Base-by-base conservation (phyloP, 2,888 invertebrate genomes). In the Lasioglossum calceatum region DNA sequence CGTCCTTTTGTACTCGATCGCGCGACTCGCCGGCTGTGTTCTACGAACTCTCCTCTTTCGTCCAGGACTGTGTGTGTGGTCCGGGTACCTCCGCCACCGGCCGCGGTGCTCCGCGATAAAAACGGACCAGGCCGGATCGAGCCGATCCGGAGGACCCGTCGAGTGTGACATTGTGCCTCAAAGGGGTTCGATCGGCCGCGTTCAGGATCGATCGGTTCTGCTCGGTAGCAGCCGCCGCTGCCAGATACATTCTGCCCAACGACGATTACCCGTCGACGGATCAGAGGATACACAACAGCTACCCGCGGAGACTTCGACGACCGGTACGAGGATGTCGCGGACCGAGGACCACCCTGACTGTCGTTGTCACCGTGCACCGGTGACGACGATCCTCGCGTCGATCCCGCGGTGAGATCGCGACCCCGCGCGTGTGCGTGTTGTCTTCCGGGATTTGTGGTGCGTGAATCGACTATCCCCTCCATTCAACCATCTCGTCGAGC, bases 31-130 rank as follows among this genome's bases (percentile, higher is more conserved):
- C 54, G 72, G 36, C 39, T 67, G 79, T 86, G 54, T 54, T 81
- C 83, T 79, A 83, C 81, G 84, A 87, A 82, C 82, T 72, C 81
- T 67, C 32, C 16, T 36, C 67, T 36, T 36, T 36, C 67, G 36
- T 0, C 85, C 80, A 91, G 92, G 92, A 89, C 89, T 89, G 93
- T 90, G 93, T 91, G 92, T 92, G 93, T 93, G 93, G 92, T 92
- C 93, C 89, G 61, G 67, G 70, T 54, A 71, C 27, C 70, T 87
- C 67, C 50, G 77, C 67, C 79, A 47, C 71, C 44, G 70, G 71
- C 64, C 78, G 50, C 70, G 67, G 50, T 36, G 75, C 50, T 23
- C 32, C 71, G 32, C 79, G 79, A 84, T 84, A 79, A 84, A 84
- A 84, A 78, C 77, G 1, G 54, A 36, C 70, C 61, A 44, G 42